These are phyloP conservation scores for Scotopteryx bipunctaria DNA, from an alignment of 2,888 invertebrate genomes.

Conservation along the genomic window DNA sequence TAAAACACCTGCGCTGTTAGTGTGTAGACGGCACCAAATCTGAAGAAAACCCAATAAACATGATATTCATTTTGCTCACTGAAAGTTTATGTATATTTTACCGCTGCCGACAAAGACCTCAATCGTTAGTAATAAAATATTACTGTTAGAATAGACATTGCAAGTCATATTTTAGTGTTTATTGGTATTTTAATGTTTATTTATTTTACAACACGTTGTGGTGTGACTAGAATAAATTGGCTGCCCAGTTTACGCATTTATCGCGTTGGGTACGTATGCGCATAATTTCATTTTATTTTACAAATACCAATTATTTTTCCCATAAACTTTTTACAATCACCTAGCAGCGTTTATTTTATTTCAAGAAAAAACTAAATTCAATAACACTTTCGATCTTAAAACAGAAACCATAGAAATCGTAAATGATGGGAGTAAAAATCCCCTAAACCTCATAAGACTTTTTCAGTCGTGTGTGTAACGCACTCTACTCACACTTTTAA, in stretches of 20 bases:
- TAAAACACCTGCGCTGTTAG: too few species aligned
- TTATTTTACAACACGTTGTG: slow-evolving; percentile 6
- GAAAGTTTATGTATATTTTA: not conserved
- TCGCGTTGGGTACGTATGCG: not conserved
- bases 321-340: not conserved
- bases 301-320: not conserved
- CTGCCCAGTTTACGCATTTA: not conserved
- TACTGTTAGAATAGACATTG: not conserved
- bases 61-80: too few species aligned
- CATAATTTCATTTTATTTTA: slow-evolving; percentile 9
- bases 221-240: slow-evolving; percentile 6
- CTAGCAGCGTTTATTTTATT: slow-evolving; percentile 1
- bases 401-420: slow-evolving; percentile 33
- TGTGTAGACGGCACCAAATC: too few species aligned
- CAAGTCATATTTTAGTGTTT: not conserved
- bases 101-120: not conserved
- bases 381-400: slow-evolving; percentile 19
- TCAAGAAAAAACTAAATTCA: not conserved
- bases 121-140: not conserved
- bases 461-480: slow-evolving; percentile 57
- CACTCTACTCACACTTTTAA: slow-evolving; percentile 51
- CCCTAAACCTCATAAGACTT: slow-evolving; percentile 46
- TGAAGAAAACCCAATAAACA: too few species aligned
- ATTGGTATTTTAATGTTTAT: slow-evolving; percentile 2
- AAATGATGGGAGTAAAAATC: slow-evolving; percentile 37